Conservation (phyloP, 2,113 vertebrate species). For the Coptodon bakossiorum region DNA sequence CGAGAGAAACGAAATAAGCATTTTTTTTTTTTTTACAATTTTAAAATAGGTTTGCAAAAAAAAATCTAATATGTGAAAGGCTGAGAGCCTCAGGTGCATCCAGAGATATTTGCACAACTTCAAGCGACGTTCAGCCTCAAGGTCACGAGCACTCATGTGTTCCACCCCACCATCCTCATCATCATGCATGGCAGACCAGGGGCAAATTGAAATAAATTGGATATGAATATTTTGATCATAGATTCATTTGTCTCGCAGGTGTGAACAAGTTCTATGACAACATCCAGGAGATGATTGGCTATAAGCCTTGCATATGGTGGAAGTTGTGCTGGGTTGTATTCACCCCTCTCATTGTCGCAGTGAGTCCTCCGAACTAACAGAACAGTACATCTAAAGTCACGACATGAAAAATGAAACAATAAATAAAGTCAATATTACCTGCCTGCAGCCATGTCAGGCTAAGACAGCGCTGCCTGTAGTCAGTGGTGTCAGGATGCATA, state of each 20-base stretch:
- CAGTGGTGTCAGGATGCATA: slow-evolving; percentile 52
- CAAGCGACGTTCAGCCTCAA: slow-evolving; percentile 29
- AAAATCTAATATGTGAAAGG: not conserved
- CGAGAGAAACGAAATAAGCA: not conserved
- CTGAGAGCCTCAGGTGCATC: not conserved
- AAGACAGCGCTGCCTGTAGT: slow-evolving; percentile 5
- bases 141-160: slow-evolving; percentile 26
- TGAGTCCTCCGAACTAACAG: slow-evolving; percentile 70
- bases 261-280: slow-evolving; percentile 98
- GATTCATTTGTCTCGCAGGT: slow-evolving; percentile 71
- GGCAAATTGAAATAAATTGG: slow-evolving; percentile 56
- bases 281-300: slow-evolving; percentile 98
- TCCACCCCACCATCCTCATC: slow-evolving; percentile 29
- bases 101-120: not conserved
- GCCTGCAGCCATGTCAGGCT: slow-evolving; percentile 23
- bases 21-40: not conserved
- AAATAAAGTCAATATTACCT: slow-evolving; percentile 60
- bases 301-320: slow-evolving; percentile 96
- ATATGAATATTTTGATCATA: slow-evolving; percentile 52
- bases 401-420: slow-evolving; percentile 48
- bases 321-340: slow-evolving; percentile 97
- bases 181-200: slow-evolving; percentile 42
- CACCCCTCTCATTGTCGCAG: slow-evolving; percentile 92
- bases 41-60: not conserved
- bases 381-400: slow-evolving; percentile 35